Base-by-base conservation (phyloP, 2,797 vertebrate genomes). In the Pipistrellus pipistrellus region DNA sequence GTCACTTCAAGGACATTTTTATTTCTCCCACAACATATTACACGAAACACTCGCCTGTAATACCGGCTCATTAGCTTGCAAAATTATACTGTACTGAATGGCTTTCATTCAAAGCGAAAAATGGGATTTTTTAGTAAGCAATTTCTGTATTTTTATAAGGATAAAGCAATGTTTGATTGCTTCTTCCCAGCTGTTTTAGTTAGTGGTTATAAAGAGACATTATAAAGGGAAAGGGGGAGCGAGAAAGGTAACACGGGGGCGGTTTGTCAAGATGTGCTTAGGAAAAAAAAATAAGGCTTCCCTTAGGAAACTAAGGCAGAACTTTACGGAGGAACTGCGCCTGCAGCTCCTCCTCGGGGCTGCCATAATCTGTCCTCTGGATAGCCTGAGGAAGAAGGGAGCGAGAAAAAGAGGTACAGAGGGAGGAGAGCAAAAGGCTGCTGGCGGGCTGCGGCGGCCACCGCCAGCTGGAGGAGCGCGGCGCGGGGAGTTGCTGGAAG, bases 1-100 rank as follows among this genome's bases (percentile, higher is more conserved):
- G 97, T 97, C 96, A 97, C 97, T 97, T 97, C 97, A 98, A 98
- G 97, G 98, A 97, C 97, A 96, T 78, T 95, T 95, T 96, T 90
- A 90, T 93, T 57, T 87, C 30, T 64, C 55, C 77, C 68, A 90
- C 91, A 84, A 95, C 91, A 51, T 96, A 93, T 75, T 97, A 85
- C 91, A 75, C 75, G 30, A 97, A 97, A 97, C 96, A 86, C 81
- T 97, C 96, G 75, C 96, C 97, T 96, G 96, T 97, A 97, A 98
- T 97, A 97, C 38, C 66, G 97, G 96, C 92, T 98, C 97, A 94
- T 97, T 97, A 97, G 94, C 94, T 95, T 96, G 96, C 96, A 96
- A 96, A 98, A 98, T 96, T 91, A 97, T 91, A 85, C 93, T 90
- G 95, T 95, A 96, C 91, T 75, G 97, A 92, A 93, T 25, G 95